Evolutionary conservation across 2,888 invertebrate species (phyloP).

Genomic region (Augochlorella aurata): DNA sequence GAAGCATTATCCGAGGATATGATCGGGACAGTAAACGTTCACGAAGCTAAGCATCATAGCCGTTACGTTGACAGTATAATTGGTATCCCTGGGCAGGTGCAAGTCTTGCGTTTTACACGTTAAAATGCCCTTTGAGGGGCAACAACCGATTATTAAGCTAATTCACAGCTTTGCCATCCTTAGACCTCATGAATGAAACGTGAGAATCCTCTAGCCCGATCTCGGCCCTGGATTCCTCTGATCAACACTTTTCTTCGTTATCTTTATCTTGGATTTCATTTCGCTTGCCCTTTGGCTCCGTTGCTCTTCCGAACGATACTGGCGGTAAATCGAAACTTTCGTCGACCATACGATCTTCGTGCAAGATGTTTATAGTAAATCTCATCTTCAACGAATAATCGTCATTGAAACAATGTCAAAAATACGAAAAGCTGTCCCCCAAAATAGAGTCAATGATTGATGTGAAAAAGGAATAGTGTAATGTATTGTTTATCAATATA

Average conservation of each 20-base stretch:
- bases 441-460: too few species aligned
- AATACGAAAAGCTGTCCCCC: too few species aligned
- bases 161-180: slow-evolving; percentile 20
- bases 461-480: too few species aligned
- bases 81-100: slow-evolving; percentile 39
- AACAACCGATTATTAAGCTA: slow-evolving; percentile 41
- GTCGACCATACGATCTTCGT: too few species aligned
- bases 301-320: too few species aligned
- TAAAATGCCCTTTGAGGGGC: slow-evolving; percentile 27
- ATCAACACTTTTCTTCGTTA: neutral
- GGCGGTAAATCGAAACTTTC: too few species aligned
- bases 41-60: slow-evolving; percentile 24
- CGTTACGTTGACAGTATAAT: slow-evolving; percentile 44
- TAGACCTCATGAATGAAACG: slow-evolving; percentile 25
- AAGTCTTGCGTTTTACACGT: slow-evolving; percentile 33
- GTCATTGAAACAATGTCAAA: too few species aligned
- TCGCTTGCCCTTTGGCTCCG: too few species aligned
- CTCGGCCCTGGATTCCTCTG: slow-evolving; percentile 6
- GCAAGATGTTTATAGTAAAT: too few species aligned
- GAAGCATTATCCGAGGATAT: slow-evolving; percentile 19
- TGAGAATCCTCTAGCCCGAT: slow-evolving; percentile 15
- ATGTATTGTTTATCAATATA: too few species aligned
- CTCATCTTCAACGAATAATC: too few species aligned
- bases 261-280: neutral
- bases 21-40: slow-evolving; percentile 25